Evolutionary conservation across 2,888 invertebrate species (phyloP).

Genomic region (Drosophila austrosaltans): DNA sequence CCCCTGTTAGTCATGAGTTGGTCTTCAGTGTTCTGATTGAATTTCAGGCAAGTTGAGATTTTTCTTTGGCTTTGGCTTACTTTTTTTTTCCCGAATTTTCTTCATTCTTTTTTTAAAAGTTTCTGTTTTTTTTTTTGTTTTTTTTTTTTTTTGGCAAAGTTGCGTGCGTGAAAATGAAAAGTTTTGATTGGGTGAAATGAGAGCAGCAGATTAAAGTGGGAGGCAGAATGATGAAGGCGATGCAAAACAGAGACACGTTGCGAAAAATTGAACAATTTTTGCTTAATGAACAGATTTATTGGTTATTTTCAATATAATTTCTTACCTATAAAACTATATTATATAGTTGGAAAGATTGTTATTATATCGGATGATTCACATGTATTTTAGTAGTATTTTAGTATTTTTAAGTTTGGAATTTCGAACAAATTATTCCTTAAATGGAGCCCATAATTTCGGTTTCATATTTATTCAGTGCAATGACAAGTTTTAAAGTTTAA

Average conservation of each 20-base stretch:
- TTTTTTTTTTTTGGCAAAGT: conserved; percentile 10
- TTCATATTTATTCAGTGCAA: no score
- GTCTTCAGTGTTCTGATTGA: conserved; percentile 27
- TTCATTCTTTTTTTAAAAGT: not conserved
- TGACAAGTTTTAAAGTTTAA: no score
- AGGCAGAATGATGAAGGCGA: no score
- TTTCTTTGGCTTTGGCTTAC: conserved; percentile 1
- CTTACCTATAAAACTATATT: no score
- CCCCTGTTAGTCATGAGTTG: not conserved
- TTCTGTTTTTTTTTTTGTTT: not conserved
- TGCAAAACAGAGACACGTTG: not conserved
- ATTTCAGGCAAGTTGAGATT: conserved; percentile 25
- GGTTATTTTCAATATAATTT: no score
- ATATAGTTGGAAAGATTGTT: no score
- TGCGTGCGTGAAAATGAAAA: conserved; percentile 26
- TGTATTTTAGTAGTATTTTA: no score
- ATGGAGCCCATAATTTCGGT: no score
- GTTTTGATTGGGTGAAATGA: conserved; percentile 24
- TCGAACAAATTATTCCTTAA: no score
- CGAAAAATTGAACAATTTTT: not conserved
- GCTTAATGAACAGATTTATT: not conserved
- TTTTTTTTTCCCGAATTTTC: conserved; percentile 11
- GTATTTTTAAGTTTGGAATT: no score
- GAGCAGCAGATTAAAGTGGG: not conserved
- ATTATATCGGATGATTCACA: no score